Evolutionary conservation across 1,140 invertebrate species (phyloP).

Genomic region (Holcopasites calliopsidis): DNA sequence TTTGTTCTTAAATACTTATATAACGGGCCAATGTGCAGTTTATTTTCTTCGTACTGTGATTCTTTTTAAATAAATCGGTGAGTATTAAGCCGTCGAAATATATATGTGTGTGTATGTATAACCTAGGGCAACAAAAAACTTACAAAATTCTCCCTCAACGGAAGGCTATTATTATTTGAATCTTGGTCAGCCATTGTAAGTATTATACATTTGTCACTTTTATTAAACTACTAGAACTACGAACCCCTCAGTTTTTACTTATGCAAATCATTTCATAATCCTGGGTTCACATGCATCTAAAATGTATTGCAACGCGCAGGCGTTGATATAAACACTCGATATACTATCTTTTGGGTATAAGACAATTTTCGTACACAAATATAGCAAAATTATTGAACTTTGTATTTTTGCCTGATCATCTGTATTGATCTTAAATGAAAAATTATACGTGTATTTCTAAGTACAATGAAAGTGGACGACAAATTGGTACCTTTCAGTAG

Average conservation of each 20-base stretch:
- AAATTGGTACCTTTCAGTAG: neutral
- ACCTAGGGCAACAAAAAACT: conserved; percentile 52
- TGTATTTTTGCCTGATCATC: conserved; percentile 19
- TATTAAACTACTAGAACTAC: conserved; percentile 18
- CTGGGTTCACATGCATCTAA: conserved; percentile 17
- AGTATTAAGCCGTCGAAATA: neutral
- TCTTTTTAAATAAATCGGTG: neutral
- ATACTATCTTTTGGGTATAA: neutral
- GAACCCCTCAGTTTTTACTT: conserved; percentile 9
- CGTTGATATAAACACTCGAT: conserved; percentile 30
- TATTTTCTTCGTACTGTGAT: neutral
- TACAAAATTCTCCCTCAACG: conserved; percentile 67
- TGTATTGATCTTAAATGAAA: neutral
- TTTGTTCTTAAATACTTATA: neutral
- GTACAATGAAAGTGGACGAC: neutral
- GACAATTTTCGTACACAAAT: neutral
- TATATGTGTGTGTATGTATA: conserved; percentile 9
- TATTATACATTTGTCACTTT: neutral
- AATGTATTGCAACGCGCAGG: conserved; percentile 24
- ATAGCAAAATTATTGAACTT: neutral
- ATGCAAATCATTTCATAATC: conserved; percentile 48
- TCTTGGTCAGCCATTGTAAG: conserved; percentile 65
- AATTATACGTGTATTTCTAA: neutral
- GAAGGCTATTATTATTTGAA: conserved; percentile 55
- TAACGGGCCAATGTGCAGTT: neutral